Evolutionary conservation across 2,797 vertebrate genomes (phyloP).

Genomic region (Siniperca obscura): DNA sequence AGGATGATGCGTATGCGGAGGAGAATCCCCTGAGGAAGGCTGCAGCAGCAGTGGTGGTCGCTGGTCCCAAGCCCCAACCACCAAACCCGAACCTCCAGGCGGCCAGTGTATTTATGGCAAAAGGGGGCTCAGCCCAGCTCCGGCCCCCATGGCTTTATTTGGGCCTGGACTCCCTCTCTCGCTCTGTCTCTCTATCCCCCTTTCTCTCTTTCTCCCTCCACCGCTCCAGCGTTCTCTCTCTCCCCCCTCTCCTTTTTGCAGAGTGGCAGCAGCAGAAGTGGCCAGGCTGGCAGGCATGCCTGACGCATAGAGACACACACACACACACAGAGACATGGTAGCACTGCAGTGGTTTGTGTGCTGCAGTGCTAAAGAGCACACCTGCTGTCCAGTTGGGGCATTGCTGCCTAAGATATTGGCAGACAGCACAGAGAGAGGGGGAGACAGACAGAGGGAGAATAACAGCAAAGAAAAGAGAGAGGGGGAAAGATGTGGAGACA

Average conservation of each 20-base stretch:
- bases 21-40: slow-evolving; percentile 76
- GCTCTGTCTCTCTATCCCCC: slow-evolving; percentile 31
- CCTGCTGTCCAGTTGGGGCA: slow-evolving; percentile 76
- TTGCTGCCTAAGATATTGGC: slow-evolving; percentile 42
- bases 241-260: slow-evolving; percentile 61
- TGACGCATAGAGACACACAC: slow-evolving; percentile 49
- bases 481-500: neutral
- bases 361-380: slow-evolving; percentile 82
- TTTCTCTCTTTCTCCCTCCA: slow-evolving; percentile 50
- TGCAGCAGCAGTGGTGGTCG: slow-evolving; percentile 66
- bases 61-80: slow-evolving; percentile 80
- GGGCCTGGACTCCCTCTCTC: slow-evolving; percentile 77
- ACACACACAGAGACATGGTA: slow-evolving; percentile 45
- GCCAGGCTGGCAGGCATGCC: slow-evolving; percentile 62
- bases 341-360: slow-evolving; percentile 75
- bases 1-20: slow-evolving; percentile 57
- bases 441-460: neutral
- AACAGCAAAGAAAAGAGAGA: neutral
- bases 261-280: slow-evolving; percentile 81
- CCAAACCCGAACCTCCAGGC: slow-evolving; percentile 87
- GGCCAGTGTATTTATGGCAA: slow-evolving; percentile 89
- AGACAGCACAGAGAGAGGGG: neutral
- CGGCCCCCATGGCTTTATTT: slow-evolving; percentile 91
- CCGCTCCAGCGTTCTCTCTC: slow-evolving; percentile 58
- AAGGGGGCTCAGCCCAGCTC: slow-evolving; percentile 71